Conservation (phyloP, 2,888 invertebrate species). For the Teleogryllus oceanicus region DNA sequence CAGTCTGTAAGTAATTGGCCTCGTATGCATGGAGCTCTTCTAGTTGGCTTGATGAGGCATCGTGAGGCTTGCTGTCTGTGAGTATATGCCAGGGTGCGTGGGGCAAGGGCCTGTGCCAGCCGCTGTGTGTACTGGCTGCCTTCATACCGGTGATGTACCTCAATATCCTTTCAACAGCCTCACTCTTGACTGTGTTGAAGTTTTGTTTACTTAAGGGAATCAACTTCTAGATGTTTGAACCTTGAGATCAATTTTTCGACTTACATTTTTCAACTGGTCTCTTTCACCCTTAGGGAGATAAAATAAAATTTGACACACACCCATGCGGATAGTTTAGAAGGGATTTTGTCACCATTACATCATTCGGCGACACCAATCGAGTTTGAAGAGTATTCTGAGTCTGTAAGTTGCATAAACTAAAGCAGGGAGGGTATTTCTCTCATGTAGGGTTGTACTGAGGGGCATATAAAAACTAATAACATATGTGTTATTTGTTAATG, state of each 20-base stretch:
- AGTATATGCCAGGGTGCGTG: conserved; percentile 26
- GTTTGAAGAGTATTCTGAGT: conserved; percentile 41
- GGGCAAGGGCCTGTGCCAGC: conserved; percentile 19
- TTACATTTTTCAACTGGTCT: conserved; percentile 38
- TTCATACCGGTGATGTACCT: conserved; percentile 31
- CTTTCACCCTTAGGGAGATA: conserved; percentile 39
- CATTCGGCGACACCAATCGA: conserved; percentile 36
- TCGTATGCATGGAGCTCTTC: conserved; percentile 30
- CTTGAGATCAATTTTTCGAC: conserved; percentile 32
- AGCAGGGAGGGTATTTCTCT: conserved; percentile 1
- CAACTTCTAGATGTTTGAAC: conserved; percentile 29
- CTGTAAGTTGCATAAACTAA: conserved; percentile 46
- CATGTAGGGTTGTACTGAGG: not conserved
- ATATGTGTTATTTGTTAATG: not conserved
- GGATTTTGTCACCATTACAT: conserved; percentile 38
- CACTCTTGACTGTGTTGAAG: not conserved
- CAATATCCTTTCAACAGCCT: conserved; percentile 8
- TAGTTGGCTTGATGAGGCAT: not conserved
- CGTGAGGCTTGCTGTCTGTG: conserved; percentile 23
- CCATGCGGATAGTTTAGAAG: conserved; percentile 37
- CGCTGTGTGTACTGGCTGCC: not conserved
- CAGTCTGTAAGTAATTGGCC: conserved; percentile 31
- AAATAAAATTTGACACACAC: conserved; percentile 36
- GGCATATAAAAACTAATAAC: not conserved
- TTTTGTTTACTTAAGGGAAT: conserved; percentile 3